phyloP scores from a whole-genome alignment of 2,888 invertebrate genomes.

The Perdita meconis region DNA sequence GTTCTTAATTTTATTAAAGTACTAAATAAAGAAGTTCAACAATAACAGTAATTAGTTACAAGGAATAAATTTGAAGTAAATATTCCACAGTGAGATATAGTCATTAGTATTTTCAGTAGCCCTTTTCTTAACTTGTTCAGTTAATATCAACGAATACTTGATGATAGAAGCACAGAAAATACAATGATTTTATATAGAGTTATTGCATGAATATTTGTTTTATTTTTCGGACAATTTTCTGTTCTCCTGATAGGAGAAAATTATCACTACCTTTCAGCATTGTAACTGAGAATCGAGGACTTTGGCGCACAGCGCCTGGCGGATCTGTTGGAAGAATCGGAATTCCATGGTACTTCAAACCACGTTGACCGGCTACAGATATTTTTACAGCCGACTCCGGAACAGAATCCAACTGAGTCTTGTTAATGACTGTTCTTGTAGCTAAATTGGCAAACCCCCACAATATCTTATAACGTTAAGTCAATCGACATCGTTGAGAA shows the following conservation, averaged over 20 bases:
- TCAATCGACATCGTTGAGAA: slow-evolving; percentile 33
- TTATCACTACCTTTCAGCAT: slow-evolving; percentile 76
- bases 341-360: slow-evolving; percentile 78
- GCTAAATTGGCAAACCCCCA: slow-evolving; percentile 76
- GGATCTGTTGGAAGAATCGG: slow-evolving; percentile 80
- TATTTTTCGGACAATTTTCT: slow-evolving; percentile 57
- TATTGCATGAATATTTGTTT: slow-evolving; percentile 43
- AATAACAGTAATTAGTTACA: neutral
- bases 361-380: slow-evolving; percentile 76
- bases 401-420: slow-evolving; percentile 77
- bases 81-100: neutral
- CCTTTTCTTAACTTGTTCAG: slow-evolving; percentile 7
- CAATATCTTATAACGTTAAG: slow-evolving; percentile 67
- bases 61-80: slow-evolving; percentile 14
- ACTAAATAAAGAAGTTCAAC: neutral
- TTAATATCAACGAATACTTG: slow-evolving; percentile 27
- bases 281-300: slow-evolving; percentile 79
- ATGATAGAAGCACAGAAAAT: slow-evolving; percentile 44
- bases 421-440: slow-evolving; percentile 67
- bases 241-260: slow-evolving; percentile 61
- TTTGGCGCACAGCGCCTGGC: slow-evolving; percentile 77
- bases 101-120: slow-evolving; percentile 7
- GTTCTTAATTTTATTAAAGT: neutral
- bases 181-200: slow-evolving; percentile 56
- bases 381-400: slow-evolving; percentile 75